These are phyloP conservation scores for Chydorus sphaericus DNA, from an alignment of 2,888 invertebrate species.

Conservation along the genomic window DNA sequence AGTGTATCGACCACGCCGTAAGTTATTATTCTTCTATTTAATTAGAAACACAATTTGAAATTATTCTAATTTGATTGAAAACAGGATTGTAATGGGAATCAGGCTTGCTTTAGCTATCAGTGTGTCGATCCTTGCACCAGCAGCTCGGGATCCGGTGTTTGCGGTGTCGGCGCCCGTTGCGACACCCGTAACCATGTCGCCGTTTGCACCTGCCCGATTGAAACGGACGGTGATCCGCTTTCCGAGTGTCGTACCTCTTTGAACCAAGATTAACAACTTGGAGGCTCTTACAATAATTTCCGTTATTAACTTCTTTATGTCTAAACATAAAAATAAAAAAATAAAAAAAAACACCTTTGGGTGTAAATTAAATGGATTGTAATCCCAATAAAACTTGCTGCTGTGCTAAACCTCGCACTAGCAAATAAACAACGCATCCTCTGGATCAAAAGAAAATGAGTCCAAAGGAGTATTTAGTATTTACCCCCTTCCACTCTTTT, in stretches of 20 bases:
- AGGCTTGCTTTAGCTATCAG: conserved; percentile 60
- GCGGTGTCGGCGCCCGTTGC: conserved; percentile 18
- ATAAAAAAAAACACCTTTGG: too few species aligned
- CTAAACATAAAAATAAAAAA: background rate
- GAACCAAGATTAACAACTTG: background rate
- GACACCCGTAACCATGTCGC: conserved; percentile 18
- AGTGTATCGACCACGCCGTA: conserved; percentile 51
- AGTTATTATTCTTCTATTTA: background rate
- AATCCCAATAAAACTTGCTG: too few species aligned
- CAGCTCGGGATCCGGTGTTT: conserved; percentile 35
- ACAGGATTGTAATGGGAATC: too few species aligned
- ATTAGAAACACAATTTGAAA: background rate
- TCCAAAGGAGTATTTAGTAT: too few species aligned
- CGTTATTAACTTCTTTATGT: too few species aligned
- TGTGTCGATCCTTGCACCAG: conserved; percentile 30
- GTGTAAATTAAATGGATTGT: too few species aligned
- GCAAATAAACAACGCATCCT: too few species aligned
- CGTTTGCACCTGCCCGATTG: conserved; percentile 12
- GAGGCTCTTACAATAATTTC: too few species aligned
- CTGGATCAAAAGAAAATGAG: too few species aligned
- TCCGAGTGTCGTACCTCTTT: conserved; percentile 10
- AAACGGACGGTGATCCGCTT: conserved; percentile 12
- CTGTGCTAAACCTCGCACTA: too few species aligned
- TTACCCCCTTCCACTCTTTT: too few species aligned
- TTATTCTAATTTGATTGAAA: too few species aligned